Evolutionary conservation across 2,888 invertebrate genomes (phyloP), one percentile per base, ranked within the genome.

Genomic region (Tortricodes alternella): DNA sequence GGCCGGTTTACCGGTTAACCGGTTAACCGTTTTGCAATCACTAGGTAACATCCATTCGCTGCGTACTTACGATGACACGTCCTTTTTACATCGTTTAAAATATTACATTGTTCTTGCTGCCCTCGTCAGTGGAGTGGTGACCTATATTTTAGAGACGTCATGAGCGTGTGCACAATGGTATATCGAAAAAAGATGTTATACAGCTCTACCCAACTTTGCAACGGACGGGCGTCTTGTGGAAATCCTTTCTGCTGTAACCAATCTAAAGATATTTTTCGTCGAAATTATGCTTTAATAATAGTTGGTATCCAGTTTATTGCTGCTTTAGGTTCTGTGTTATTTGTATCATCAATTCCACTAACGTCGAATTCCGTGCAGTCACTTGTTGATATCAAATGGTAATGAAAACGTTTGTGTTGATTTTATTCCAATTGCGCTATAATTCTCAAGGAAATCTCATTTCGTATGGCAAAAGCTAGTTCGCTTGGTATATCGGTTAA

Each of bases 121-220:
- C 49, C 6, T 29, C 38, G 15, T 41, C 41, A 24, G 41, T 9
- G 29, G 21, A 29, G 38, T 15, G 32, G 15, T 16, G 46, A 53
- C 53, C 53, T 46, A 53, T 41, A 53, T 53, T 37, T 50, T 39
- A 19, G 29, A 27, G 27, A 34, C 32, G 9, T 39, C 21, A 23
- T 29, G 53, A 37, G 44, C 29, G 29, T 39, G 53, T 46, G 46
- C 53, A 39, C 32, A 34, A 16, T 21, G 39, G 53, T 46, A 48
- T 53, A 53, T 53, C 39, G 46, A 41, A 48, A 41, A 53, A 39
- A 39, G 53, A 53, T 53, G 34, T 34, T 24, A 46, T 21, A 4
- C 11, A 23, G 11, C n/a, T 24, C 16, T n/a, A 16, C 9, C 11
- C 3, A 24, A 38, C 5, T n/a, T 21, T 37, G 43, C 15, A 34